These are phyloP conservation scores for Heteromurus nitidus DNA, from an alignment of 2,888 invertebrate genomes.

Conservation along the genomic window DNA sequence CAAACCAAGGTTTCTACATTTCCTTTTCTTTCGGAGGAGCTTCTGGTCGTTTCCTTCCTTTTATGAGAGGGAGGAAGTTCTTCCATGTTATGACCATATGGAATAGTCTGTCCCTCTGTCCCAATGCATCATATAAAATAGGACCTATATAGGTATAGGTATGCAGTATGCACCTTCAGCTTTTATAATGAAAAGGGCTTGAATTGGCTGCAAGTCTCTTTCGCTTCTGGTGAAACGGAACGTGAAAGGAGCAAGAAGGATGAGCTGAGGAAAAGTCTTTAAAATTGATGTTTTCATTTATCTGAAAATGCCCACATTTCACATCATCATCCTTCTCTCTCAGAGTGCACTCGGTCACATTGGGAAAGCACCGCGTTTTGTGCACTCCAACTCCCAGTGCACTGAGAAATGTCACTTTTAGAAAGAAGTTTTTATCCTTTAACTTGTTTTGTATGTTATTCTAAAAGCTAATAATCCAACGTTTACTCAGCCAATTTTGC, in stretches of 20 bases:
- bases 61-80: not conserved
- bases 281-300: conserved; percentile 53
- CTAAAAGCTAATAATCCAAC: conserved; percentile 36
- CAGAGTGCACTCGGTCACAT: not conserved
- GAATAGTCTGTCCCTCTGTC: not conserved
- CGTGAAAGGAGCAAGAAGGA: too few species aligned
- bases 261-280: conserved; percentile 35
- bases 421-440: too few species aligned
- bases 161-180: too few species aligned
- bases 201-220: too few species aligned
- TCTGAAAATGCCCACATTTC: conserved; percentile 41
- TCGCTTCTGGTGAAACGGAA: too few species aligned
- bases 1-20: conserved; percentile 48
- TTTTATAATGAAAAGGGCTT: too few species aligned
- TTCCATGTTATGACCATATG: not conserved
- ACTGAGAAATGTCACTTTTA: conserved; percentile 44
- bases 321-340: conserved; percentile 27
- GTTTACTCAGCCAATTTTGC: conserved; percentile 40
- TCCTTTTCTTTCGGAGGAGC: conserved; percentile 45
- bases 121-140: not conserved
- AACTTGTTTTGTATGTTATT: conserved; percentile 25
- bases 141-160: not conserved
- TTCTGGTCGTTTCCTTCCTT: conserved; percentile 40
- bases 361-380: not conserved
- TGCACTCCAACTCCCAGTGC: not conserved